Base-by-base conservation (phyloP, 2,888 invertebrate genomes). In the Saturnia japonica region DNA sequence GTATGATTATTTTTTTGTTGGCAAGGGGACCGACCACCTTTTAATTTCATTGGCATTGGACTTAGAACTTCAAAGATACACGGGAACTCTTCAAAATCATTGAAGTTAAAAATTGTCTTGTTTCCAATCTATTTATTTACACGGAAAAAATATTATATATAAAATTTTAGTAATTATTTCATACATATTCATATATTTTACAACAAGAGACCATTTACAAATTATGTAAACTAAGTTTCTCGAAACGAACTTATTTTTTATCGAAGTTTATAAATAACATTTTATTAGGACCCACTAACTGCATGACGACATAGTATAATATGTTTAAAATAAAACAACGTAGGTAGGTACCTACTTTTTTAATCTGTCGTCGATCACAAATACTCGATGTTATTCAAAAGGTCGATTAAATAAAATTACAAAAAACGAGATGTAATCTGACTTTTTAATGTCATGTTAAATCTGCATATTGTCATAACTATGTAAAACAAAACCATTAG, bases 371-470 rank as follows among this genome's bases (percentile, higher is more conserved):
- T 54, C 54, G 54, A 54, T 54, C 54, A 54, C 8, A 2, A 54
- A 54, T 22, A 54, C 22, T n/a, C 22, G 22, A 54, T 54, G n/a
- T 54, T 54, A 51, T 62, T 62, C 28, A 16, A 62, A 62, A 28
- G 25, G 34, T 62, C 28, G 28, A 34, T 34, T 28, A 28, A 62
- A 62, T 62, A 28, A 28, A 62, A 62, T 19, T 62, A 34, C 54
- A 62, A 62, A 34, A 62, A 34, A 28, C 34, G 12, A 62, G 25
- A 62, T 62, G 34, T 62, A 62, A 62, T 62, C 62, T 28, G 28
- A 34, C 12, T 34, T n/a, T 11, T 16, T 62, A 14, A 34, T 19
- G 28, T 60, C 28, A 60, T 34, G 19, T 34, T 16, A 34, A 62
- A 62, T 62, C 34, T 62, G 28, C 28, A 62, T 34, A 62, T 62